Conservation (phyloP, 1,140 invertebrate species). For the Meloidogyne chitwoodi region DNA sequence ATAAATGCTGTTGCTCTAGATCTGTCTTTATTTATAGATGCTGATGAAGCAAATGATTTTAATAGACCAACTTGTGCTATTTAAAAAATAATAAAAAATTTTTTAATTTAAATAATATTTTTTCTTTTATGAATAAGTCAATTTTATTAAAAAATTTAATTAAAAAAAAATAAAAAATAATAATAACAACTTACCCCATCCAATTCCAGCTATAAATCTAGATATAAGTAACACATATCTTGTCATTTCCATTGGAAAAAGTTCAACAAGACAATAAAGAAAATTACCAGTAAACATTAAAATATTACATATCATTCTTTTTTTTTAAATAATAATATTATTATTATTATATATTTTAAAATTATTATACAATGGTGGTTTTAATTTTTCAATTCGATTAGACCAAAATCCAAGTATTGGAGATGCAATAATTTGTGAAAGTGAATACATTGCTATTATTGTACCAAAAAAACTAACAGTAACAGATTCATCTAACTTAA, state of each 20-base stretch:
- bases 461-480: constrained; percentile 21
- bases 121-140: no score
- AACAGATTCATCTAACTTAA: constrained; percentile 19
- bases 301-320: constrained; percentile 22
- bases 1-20: constrained; percentile 50
- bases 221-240: constrained; percentile 30
- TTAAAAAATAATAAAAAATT: constrained; percentile 1
- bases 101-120: background rate
- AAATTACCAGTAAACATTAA: constrained; percentile 30
- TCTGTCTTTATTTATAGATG: constrained; percentile 25
- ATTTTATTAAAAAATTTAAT: no score
- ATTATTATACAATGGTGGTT: constrained; percentile 18
- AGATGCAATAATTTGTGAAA: constrained; percentile 29
- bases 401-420: constrained; percentile 27
- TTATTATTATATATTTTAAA: no score
- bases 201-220: constrained; percentile 38
- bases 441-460: constrained; percentile 21
- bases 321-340: background rate
- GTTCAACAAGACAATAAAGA: constrained; percentile 27
- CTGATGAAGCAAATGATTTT: constrained; percentile 29
- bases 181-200: no score
- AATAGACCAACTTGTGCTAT: constrained; percentile 24
- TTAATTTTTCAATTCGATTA: constrained; percentile 19
- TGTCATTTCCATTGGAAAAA: background rate
- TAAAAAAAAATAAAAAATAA: no score